phyloP scores from a whole-genome alignment of 2,113 vertebrate genomes.

The Polyodon spathula region DNA sequence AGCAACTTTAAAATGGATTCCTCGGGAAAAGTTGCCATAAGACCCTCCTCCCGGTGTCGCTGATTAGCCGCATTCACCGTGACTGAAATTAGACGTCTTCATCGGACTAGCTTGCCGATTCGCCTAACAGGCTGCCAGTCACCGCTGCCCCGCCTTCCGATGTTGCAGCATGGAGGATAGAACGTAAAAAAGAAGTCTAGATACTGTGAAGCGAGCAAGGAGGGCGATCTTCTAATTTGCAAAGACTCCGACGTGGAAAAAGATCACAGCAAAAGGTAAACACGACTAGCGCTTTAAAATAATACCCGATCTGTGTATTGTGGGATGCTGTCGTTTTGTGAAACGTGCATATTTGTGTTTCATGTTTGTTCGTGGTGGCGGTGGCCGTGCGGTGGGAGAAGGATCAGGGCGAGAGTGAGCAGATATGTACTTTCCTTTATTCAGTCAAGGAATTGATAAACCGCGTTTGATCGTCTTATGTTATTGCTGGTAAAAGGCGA shows the following conservation, averaged over 20 bases:
- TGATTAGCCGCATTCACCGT: constrained; percentile 34
- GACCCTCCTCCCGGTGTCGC: neutral
- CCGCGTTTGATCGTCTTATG: too few relatives aligned
- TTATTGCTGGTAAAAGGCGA: too few relatives aligned
- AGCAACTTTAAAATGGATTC: constrained; percentile 20
- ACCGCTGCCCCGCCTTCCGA: constrained; percentile 37
- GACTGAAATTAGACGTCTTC: constrained; percentile 9
- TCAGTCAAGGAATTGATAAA: too few relatives aligned
- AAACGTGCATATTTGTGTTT: too few relatives aligned
- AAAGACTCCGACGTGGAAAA: constrained; percentile 25
- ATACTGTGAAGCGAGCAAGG: constrained; percentile 34
- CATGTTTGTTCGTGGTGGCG: too few relatives aligned
- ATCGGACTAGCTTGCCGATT: constrained; percentile 26
- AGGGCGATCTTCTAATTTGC: constrained; percentile 9
- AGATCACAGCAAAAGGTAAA: constrained; percentile 39
- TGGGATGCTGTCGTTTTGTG: too few relatives aligned
- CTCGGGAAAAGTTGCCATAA: constrained; percentile 3
- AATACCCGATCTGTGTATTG: too few relatives aligned
- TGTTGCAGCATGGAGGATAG: constrained; percentile 69
- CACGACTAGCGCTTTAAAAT: too few relatives aligned
- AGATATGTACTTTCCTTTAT: too few relatives aligned
- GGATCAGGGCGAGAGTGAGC: too few relatives aligned
- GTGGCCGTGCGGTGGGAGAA: too few relatives aligned
- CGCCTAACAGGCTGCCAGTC: constrained; percentile 32
- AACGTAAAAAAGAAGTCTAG: constrained; percentile 46